Base-by-base conservation (phyloP, 2,888 invertebrate genomes). In the Cataglyphis rosenhaueri region DNA sequence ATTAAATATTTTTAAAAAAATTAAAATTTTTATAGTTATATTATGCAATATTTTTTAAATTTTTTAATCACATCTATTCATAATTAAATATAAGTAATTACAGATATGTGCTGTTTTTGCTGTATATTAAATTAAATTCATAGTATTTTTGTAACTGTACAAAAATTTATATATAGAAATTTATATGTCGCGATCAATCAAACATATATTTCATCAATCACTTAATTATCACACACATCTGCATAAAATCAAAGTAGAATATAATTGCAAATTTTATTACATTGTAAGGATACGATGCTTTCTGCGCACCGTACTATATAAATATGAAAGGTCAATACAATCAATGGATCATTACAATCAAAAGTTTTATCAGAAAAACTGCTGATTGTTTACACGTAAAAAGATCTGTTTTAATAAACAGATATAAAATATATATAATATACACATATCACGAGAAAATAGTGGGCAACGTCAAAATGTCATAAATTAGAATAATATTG, bases 1-100 rank as follows among this genome's bases (percentile, higher is more conserved):
- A 41, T 73, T 73, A 73, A 73, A 59, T 73, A 59, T 71, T 52
- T 52, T 1, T 1, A 8, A 3, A 57, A 71, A 57, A 9, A 1
- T 1, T 21, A 25, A 6, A 10, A 12, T 57, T 38, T 35, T 70
- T 71, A 25, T 38, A 25, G 5, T 21, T 25, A 57, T 21, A n/a
- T 10, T 55, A 25, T 38, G 55, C 3, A 57, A 32, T 71, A 55
- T 55, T 5, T 57, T 9, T 15, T 9, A 21, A 32, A 32, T 38
- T 71, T 1, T 57, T 57, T 1, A 12, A 38, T 71, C 15, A 57
- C 55, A 25, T 55, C 1, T 52, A 52, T 48, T 0, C 1, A 21
- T 18, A 5, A 0, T 1, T 52, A 3, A 2, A 52, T 5, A 48
- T 48, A 48, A n/a, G 1, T 4, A 48, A 12, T 44, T 25, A 25